phyloP scores from a whole-genome alignment of 2,797 vertebrate genomes.

The Cetoscarus ocellatus region DNA sequence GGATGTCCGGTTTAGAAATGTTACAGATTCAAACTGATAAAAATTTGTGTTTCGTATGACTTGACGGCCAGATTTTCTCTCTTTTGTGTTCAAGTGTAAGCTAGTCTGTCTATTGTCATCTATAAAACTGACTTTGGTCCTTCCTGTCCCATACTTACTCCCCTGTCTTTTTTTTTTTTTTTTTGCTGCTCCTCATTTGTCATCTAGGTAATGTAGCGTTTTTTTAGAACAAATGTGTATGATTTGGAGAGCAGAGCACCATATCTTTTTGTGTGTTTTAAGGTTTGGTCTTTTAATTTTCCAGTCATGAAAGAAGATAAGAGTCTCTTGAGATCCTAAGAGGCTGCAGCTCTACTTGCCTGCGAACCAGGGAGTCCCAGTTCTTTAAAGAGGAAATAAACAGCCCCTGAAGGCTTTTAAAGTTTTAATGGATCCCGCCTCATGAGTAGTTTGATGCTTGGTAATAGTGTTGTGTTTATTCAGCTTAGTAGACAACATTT shows the following conservation, averaged over 20 bases:
- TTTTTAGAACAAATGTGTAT: neutral
- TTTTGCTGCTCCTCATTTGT: neutral
- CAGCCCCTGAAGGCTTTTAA: constrained; percentile 18
- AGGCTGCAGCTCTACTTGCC: constrained; percentile 42
- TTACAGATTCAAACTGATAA: constrained; percentile 45
- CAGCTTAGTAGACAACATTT: neutral
- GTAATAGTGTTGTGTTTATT: neutral
- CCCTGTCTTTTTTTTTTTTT: neutral
- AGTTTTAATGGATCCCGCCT: constrained; percentile 44
- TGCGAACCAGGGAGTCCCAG: constrained; percentile 18
- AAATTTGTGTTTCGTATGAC: constrained; percentile 60
- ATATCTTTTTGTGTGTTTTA: constrained; percentile 17
- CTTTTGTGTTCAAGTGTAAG: constrained; percentile 30
- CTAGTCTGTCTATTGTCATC: constrained; percentile 62
- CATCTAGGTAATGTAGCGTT: neutral
- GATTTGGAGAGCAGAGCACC: neutral
- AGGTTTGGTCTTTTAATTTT: constrained; percentile 13
- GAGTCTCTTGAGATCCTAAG: constrained; percentile 33
- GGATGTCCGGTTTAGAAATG: constrained; percentile 56
- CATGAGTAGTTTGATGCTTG: constrained; percentile 20
- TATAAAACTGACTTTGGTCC: constrained; percentile 25
- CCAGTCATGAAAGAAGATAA: constrained; percentile 23
- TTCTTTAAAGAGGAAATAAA: constrained; percentile 54
- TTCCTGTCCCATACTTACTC: constrained; percentile 2
- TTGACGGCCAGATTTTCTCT: constrained; percentile 26